A percentile compares a stretch with the other conserved stretches of the same genome.
Evolutionary conservation across 2,888 invertebrate genomes (phyloP).

Genomic region (Eudemis profundana): DNA sequence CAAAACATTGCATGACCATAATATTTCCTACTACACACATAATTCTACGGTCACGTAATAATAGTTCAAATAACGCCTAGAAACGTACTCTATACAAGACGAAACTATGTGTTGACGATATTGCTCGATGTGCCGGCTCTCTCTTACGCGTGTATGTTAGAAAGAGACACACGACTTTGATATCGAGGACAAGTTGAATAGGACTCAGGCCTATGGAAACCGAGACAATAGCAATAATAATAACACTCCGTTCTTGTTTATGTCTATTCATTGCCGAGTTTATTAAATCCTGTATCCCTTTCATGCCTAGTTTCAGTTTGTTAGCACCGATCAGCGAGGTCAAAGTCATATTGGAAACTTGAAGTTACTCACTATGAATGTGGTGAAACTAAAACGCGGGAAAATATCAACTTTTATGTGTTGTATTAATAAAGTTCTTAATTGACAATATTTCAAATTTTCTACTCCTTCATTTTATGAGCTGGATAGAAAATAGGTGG

Average conservation of each 20-base stretch:
- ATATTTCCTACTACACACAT: background rate
- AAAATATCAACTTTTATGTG: no score
- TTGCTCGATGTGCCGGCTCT: background rate
- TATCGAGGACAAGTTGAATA: background rate
- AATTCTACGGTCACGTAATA: background rate
- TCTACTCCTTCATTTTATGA: no score
- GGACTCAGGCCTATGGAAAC: background rate
- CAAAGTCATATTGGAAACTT: no score
- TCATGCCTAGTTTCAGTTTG: no score
- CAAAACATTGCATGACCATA: no score
- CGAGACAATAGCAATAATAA: constrained; percentile 4
- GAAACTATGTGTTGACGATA: background rate
- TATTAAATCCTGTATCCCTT: constrained; percentile 8
- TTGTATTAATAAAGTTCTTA: no score
- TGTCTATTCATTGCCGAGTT: constrained; percentile 2
- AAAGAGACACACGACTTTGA: background rate
- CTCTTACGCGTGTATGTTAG: background rate
- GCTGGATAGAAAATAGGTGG: no score
- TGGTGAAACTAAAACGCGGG: background rate
- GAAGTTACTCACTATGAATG: no score
- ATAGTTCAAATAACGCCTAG: constrained; percentile 14
- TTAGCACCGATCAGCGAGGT: no score
- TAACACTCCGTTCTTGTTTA: constrained; percentile 26
- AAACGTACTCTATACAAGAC: no score
- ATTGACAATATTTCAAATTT: no score